A percentile compares a stretch with the other conserved stretches of the same genome.
phyloP scores from a whole-genome alignment of 2,113 vertebrate species.

The Erinaceus europaeus region DNA sequence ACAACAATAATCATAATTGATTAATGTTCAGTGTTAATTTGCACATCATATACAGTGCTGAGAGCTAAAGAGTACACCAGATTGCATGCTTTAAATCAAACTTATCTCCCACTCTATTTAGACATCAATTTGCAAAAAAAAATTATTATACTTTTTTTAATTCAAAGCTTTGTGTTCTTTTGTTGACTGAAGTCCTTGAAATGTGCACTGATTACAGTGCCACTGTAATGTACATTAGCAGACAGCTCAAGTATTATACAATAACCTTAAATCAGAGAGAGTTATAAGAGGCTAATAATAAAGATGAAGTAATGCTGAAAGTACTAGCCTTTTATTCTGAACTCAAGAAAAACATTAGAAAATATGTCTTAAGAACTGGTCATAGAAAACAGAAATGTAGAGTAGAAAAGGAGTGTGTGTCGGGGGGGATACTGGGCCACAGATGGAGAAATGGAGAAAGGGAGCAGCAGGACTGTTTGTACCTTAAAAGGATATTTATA shows the following conservation, averaged over 20 bases:
- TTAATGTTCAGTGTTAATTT: conserved; percentile 12
- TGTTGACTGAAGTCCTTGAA: conserved; percentile 66
- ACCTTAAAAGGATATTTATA: conserved; percentile 45
- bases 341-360: conserved; percentile 67
- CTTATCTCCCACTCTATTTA: conserved; percentile 43
- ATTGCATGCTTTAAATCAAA: not conserved
- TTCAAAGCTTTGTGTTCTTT: conserved; percentile 62
- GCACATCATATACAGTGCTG: not conserved
- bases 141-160: conserved; percentile 56
- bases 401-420: conserved; percentile 11
- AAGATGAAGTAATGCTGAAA: conserved; percentile 56
- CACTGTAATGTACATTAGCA: conserved; percentile 41
- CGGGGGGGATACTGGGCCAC: not conserved
- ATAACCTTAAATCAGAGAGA: conserved; percentile 62
- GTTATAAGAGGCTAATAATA: conserved; percentile 42
- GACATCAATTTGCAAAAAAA: conserved; percentile 47
- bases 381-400: conserved; percentile 58
- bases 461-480: not conserved
- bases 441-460: conserved; percentile 14
- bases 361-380: conserved; percentile 63
- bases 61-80: not conserved
- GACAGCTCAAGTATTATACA: conserved; percentile 47
- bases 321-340: conserved; percentile 60
- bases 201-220: conserved; percentile 53
- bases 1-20: conserved; percentile 45